A percentile compares a stretch with the other conserved stretches of the same genome.
Evolutionary conservation across 2,797 vertebrate genomes (phyloP).

Genomic region (Myotis vivesi): DNA sequence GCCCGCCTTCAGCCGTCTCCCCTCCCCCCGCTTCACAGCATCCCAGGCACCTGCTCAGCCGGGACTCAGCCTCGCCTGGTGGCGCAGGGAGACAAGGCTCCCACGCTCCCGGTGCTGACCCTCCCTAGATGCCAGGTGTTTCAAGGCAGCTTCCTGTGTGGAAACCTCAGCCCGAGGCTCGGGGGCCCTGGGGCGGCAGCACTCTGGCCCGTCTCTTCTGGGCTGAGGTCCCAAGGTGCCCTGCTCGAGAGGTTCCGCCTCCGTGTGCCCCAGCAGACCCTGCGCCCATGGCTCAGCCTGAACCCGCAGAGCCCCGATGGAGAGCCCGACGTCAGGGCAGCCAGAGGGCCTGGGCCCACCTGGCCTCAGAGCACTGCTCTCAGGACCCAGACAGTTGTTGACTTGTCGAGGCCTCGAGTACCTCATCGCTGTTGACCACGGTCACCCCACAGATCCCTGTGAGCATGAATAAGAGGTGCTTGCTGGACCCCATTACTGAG

Average conservation of each 20-base stretch:
- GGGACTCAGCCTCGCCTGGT: neutral
- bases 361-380: neutral
- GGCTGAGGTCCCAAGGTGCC: neutral
- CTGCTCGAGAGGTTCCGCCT: no score
- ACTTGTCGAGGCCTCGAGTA: neutral
- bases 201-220: fast-evolving
- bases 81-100: fast-evolving
- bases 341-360: neutral
- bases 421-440: fast-evolving
- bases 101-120: fast-evolving
- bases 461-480: neutral
- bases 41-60: neutral
- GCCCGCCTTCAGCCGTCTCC: neutral
- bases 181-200: fast-evolving
- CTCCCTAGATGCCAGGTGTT: neutral
- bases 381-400: fast-evolving
- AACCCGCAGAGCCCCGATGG: fast-evolving
- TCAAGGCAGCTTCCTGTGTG: neutral
- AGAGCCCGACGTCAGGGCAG: neutral
- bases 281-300: neutral
- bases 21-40: neutral
- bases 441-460: no score
- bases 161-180: fast-evolving
- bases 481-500: neutral
- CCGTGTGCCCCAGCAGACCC: neutral